phyloP scores from a whole-genome alignment of 2,888 invertebrate genomes.

The Caradrina clavipalpis region DNA sequence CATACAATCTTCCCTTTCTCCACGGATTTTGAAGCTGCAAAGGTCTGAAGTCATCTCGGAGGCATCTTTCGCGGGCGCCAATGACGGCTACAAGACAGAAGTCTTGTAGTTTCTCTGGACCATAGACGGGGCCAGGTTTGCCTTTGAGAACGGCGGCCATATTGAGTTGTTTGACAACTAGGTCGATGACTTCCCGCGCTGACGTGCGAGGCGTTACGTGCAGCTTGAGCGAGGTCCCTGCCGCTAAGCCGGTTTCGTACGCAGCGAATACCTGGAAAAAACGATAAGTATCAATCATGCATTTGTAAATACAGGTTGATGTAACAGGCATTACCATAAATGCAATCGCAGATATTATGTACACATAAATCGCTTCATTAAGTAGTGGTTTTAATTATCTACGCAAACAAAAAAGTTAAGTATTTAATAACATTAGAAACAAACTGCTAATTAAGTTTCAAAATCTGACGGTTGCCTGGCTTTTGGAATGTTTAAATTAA shows the following conservation, averaged over 20 bases:
- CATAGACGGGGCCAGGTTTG: conserved; percentile 96
- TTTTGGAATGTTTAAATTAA: conserved; percentile 2
- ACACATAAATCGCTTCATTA: neutral
- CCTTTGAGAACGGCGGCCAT: conserved; percentile 97
- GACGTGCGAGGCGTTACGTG: conserved; percentile 98
- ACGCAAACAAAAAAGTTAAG: neutral
- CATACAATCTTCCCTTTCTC: conserved; percentile 98
- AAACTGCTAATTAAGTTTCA: neutral
- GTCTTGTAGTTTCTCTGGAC: conserved; percentile 95
- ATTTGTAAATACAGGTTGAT: conserved; percentile 21
- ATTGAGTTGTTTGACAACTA: conserved; percentile 98
- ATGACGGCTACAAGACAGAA: conserved; percentile 99
- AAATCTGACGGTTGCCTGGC: neutral
- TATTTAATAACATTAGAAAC: conserved; percentile 4
- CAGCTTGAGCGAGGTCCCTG: conserved; percentile 97
- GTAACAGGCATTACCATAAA: conserved; percentile 17
- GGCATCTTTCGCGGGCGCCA: conserved; percentile 97
- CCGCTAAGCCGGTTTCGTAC: conserved; percentile 98
- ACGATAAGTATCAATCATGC: conserved; percentile 28
- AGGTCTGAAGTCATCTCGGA: conserved; percentile 98
- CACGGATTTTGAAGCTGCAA: conserved; percentile 98
- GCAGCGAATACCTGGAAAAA: conserved; percentile 96
- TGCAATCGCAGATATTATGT: conserved; percentile 8
- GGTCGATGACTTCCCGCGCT: conserved; percentile 98
- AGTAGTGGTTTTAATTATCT: neutral